Evolutionary conservation across 2,888 invertebrate species (phyloP).

Genomic region (Pristionchus japonicus): DNA sequence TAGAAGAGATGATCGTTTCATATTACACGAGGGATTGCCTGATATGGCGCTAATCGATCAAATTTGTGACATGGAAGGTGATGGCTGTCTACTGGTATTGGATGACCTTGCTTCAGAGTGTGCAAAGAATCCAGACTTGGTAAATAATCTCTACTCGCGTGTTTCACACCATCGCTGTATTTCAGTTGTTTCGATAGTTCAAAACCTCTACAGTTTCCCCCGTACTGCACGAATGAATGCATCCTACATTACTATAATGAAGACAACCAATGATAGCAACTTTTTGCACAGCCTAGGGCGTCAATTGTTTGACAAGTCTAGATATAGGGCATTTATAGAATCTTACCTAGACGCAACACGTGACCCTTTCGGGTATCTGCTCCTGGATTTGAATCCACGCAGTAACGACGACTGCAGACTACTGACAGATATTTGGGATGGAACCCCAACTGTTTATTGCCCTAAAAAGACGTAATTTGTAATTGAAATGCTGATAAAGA

Average conservation of each 20-base stretch:
- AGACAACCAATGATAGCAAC: background rate
- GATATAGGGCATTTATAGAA: background rate
- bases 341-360: background rate
- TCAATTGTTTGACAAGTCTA: background rate
- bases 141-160: background rate
- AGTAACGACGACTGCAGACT: background rate
- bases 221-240: background rate
- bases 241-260: background rate
- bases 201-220: background rate
- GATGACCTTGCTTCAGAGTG: background rate
- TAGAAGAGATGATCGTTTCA: background rate
- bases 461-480: background rate
- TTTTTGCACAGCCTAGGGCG: background rate
- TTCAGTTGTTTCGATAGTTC: background rate
- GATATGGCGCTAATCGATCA: background rate
- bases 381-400: background rate
- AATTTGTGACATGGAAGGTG: background rate
- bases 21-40: background rate
- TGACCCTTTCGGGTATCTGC: background rate
- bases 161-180: background rate
- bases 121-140: background rate
- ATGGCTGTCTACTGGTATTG: background rate
- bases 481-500: too few relatives aligned
- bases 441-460: background rate
- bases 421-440: background rate